A percentile compares a stretch with the other conserved stretches of the same genome.
phyloP scores from a whole-genome alignment of 2,113 vertebrate genomes.

The Pituophis catenifer region DNA sequence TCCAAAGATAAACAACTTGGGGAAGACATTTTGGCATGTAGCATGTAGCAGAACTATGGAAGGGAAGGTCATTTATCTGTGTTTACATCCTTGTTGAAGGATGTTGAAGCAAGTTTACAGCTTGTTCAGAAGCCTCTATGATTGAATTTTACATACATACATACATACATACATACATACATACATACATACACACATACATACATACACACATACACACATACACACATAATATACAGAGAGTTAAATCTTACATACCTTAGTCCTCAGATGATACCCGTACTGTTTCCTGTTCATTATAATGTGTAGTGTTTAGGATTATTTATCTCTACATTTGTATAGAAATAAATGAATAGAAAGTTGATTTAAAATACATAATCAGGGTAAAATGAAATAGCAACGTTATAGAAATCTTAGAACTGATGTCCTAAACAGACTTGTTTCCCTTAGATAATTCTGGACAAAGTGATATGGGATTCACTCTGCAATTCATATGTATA shows the following conservation, averaged over 20 bases:
- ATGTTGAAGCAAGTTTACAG: too few species aligned
- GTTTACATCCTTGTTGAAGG: too few species aligned
- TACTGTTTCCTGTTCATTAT: not conserved
- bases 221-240: not conserved
- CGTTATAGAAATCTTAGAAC: not conserved
- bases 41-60: not conserved
- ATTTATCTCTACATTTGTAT: not conserved
- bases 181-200: not conserved
- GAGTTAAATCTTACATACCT: not conserved
- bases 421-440: not conserved
- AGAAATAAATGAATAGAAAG: not conserved
- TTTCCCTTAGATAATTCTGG: not conserved
- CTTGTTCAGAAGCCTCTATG: not conserved
- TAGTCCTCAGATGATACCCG: not conserved
- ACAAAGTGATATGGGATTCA: not conserved
- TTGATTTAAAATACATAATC: not conserved
- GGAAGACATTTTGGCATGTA: not conserved
- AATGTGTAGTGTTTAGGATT: not conserved
- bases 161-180: not conserved
- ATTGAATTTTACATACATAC: not conserved
- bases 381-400: not conserved
- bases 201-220: too few species aligned
- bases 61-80: not conserved
- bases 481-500: not conserved
- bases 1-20: not conserved